These are phyloP conservation scores for Panagrolaimus sp. DNA, from an alignment of 1,140 invertebrate genomes.

Conservation along the genomic window DNA sequence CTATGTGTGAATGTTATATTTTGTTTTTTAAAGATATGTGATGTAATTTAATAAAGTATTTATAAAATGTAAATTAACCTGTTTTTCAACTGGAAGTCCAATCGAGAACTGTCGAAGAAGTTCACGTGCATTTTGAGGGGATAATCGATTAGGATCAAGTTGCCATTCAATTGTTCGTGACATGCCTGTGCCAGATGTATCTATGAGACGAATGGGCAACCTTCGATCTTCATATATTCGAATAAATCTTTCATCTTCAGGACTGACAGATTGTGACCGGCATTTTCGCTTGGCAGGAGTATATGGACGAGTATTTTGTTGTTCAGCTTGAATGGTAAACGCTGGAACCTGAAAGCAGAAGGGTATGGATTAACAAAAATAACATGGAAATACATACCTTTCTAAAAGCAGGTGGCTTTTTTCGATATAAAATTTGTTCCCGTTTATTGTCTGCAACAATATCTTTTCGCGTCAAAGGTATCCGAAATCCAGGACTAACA, in stretches of 20 bases:
- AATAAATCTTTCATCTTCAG: conserved; percentile 22
- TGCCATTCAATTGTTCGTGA: conserved; percentile 19
- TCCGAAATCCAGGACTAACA: conserved; percentile 24
- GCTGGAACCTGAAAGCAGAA: conserved; percentile 25
- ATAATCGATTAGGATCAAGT: conserved; percentile 21
- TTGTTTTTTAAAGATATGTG: too few species aligned
- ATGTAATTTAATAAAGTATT: too few species aligned
- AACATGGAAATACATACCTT: conserved; percentile 18
- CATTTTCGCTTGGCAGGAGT: conserved; percentile 23
- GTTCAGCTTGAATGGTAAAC: conserved; percentile 29
- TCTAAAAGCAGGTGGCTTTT: conserved; percentile 19
- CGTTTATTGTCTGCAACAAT: conserved; percentile 29
- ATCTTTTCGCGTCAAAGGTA: conserved; percentile 5
- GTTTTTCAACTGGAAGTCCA: conserved; percentile 16
- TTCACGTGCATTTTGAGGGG: conserved; percentile 14
- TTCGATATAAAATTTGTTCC: conserved; percentile 24
- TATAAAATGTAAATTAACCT: background rate
- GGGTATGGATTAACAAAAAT: too few species aligned
- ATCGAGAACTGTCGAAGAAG: conserved; percentile 18
- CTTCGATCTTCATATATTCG: conserved; percentile 24
- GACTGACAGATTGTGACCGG: background rate
- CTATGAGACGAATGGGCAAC: conserved; percentile 19
- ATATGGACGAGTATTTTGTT: conserved; percentile 21
- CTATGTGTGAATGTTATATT: too few species aligned
- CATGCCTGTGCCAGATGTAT: background rate